Base-by-base conservation (phyloP, 2,113 vertebrate genomes). In the Lamprotornis superbus region DNA sequence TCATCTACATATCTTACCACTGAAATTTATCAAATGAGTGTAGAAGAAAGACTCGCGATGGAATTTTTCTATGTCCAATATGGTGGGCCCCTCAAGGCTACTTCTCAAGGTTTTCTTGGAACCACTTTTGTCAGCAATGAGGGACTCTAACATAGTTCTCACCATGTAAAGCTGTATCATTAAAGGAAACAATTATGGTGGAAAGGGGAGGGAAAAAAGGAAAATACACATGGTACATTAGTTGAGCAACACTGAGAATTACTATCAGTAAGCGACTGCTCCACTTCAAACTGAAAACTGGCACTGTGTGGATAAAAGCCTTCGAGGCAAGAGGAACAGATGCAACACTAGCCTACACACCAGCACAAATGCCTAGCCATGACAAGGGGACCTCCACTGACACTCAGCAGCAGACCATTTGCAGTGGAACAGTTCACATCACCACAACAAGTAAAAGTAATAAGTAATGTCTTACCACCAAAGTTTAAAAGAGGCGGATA, bases 1-100 rank as follows among this genome's bases (percentile, higher is more conserved):
- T 96, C 97, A 97, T 94, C 97, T 96, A 93, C 78, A 78, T 97
- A 93, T 97, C 98, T 98, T 98, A 99, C 98, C 98, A 97, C 98
- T 99, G 98, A 99, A 99, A 98, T 99, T 99, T 97, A 99, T 98
- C 98, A 99, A 98, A 97, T 99, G 98, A 83, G 98, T 99, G 98
- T 99, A 99, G 98, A 99, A 99, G 98, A 99, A 99, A 74, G 98
- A 99, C 95, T 99, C 98, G n/a, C 98, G 98, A 94, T 99, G 98
- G 94, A 99, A 99, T 96, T 98, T 99, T 98, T 99, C 98, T 95
- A 99, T 99, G 97, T 99, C 98, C 98, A 99, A 97, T 97, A 99
- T 99, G 98, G 98, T 98, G 77, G 98, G 98, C 76, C 98, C 98
- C 97, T 99, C 98, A 97, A 99, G 98, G 98, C 98, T 98, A 98